Percentiles rank a stretch among this genome's conserved stretches.
Evolutionary conservation across 1,140 invertebrate species (phyloP).

Genomic region (Megalonaias nervosa): DNA sequence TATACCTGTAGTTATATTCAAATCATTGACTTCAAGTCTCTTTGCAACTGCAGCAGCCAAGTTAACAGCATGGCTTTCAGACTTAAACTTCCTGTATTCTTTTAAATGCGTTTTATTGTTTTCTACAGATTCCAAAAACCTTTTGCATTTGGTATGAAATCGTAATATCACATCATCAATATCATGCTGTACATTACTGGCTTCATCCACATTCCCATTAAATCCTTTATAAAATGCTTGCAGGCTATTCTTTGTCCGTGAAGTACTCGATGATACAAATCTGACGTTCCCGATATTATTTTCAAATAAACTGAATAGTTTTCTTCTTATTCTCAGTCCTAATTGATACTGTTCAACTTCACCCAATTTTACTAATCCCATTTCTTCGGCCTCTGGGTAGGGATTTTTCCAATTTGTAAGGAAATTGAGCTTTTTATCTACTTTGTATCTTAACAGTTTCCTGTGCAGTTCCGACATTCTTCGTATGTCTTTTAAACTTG

Average conservation of each 20-base stretch:
- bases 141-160: slow-evolving; percentile 58
- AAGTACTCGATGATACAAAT: slow-evolving; percentile 52
- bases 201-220: slow-evolving; percentile 37
- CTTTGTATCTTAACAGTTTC: slow-evolving; percentile 31
- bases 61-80: slow-evolving; percentile 76
- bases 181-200: slow-evolving; percentile 34
- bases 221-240: slow-evolving; percentile 55
- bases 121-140: slow-evolving; percentile 77
- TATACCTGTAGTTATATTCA: slow-evolving; percentile 46
- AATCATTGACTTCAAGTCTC: slow-evolving; percentile 75
- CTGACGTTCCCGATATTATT: slow-evolving; percentile 42
- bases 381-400: slow-evolving; percentile 50
- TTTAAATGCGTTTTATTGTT: slow-evolving; percentile 80
- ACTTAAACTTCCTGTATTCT: slow-evolving; percentile 78
- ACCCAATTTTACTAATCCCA: slow-evolving; percentile 46
- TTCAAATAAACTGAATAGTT: slow-evolving; percentile 41
- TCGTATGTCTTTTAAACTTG: slow-evolving; percentile 51
- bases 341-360: slow-evolving; percentile 45
- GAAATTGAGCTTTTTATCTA: slow-evolving; percentile 23
- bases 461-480: slow-evolving; percentile 44
- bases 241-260: slow-evolving; percentile 52
- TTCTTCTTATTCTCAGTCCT: slow-evolving; percentile 42
- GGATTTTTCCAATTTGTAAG: slow-evolving; percentile 47
- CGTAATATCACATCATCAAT: slow-evolving; percentile 56
- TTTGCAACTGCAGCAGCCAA: slow-evolving; percentile 77